Evolutionary conservation across 2,888 invertebrate genomes (phyloP).

Genomic region (Tetranychus truncatus): DNA sequence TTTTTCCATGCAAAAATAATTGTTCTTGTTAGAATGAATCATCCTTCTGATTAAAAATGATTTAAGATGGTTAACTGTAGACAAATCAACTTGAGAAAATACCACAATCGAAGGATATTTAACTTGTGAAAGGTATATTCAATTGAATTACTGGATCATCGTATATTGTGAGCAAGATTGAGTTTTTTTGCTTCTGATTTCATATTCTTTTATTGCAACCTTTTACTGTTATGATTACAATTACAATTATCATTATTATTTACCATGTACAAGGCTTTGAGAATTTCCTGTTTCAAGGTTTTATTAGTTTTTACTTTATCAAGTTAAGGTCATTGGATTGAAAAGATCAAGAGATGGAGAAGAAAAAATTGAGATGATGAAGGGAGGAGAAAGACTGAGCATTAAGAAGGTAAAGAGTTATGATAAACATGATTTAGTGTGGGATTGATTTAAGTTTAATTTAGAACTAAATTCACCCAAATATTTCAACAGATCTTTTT

Average conservation of each 20-base stretch:
- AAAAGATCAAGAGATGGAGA: not conserved
- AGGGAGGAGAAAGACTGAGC: not conserved
- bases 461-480: conserved; percentile 2
- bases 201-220: not conserved
- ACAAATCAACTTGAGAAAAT: too few relatives aligned
- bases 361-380: not conserved
- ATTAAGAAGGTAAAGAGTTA: not conserved
- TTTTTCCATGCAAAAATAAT: too few relatives aligned
- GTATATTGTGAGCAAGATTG: not conserved
- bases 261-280: not conserved
- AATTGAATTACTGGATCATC: not conserved
- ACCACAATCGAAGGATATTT: too few relatives aligned
- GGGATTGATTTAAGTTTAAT: not conserved
- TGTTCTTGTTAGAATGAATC: too few relatives aligned
- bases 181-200: not conserved
- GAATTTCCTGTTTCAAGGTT: not conserved
- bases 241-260: not conserved
- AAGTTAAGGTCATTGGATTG: not conserved
- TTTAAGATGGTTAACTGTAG: too few relatives aligned
- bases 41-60: too few relatives aligned
- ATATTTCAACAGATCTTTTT: not conserved
- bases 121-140: too few relatives aligned
- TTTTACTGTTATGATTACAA: not conserved
- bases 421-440: not conserved
- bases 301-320: not conserved